Conservation (phyloP, 2,797 vertebrate species). For the Myoxocephalus aenaeus region DNA sequence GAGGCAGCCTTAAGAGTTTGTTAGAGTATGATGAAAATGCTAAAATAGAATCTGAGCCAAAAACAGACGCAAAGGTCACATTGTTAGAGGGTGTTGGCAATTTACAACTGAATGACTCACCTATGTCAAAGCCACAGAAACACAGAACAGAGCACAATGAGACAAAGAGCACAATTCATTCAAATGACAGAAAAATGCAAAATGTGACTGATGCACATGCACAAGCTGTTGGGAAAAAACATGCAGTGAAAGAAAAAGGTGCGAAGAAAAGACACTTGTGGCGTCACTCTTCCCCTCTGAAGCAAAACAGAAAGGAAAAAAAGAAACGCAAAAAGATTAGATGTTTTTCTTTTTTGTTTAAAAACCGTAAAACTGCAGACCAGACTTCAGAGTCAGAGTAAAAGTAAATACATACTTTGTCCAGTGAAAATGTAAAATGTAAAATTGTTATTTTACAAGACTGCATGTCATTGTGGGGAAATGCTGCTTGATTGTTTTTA, state of each 20-base stretch:
- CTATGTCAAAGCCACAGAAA: accelerated
- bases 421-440: accelerated
- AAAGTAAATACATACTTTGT: not conserved
- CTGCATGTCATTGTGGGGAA: not conserved
- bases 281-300: accelerated
- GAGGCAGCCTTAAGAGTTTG: no score
- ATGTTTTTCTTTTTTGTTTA: accelerated
- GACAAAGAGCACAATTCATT: no score
- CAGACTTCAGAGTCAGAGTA: not conserved
- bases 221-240: not conserved
- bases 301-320: not conserved
- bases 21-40: not conserved
- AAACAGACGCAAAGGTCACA: accelerated
- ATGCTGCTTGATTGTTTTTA: not conserved
- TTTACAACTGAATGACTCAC: not conserved
- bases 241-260: accelerated
- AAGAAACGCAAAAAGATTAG: not conserved
- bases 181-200: not conserved
- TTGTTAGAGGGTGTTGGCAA: accelerated
- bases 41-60: not conserved
- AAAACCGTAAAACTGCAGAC: accelerated
- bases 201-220: not conserved
- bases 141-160: not conserved
- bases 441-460: not conserved
- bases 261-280: accelerated